A percentile compares a stretch with the other conserved stretches of the same genome.
These are phyloP conservation scores for Drosophila lowei DNA, from an alignment of 1,140 invertebrate genomes.

Conservation along the genomic window DNA sequence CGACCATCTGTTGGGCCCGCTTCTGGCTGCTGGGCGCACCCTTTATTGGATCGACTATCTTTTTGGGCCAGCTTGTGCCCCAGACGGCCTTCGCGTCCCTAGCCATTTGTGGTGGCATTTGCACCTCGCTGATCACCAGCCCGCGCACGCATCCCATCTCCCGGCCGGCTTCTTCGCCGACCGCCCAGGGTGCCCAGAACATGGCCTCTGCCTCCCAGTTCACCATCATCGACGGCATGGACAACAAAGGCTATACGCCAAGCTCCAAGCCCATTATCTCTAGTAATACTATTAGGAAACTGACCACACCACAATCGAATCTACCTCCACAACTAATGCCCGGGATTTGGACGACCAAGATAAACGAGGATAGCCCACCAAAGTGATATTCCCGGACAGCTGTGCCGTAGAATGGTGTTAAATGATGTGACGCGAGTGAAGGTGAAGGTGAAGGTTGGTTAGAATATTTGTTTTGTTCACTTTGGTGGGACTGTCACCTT, in stretches of 20 bases:
- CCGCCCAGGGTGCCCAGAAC: constrained; percentile 56
- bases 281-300: constrained; percentile 63
- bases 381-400: constrained; percentile 48
- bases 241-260: constrained; percentile 69
- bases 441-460: constrained; percentile 3
- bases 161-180: constrained; percentile 47
- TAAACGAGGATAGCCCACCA: constrained; percentile 62
- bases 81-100: constrained; percentile 76
- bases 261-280: constrained; percentile 58
- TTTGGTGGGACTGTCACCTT: constrained; percentile 46
- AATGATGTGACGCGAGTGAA: not conserved
- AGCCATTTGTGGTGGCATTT: constrained; percentile 73
- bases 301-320: constrained; percentile 76
- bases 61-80: constrained; percentile 77
- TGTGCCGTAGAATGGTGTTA: not conserved
- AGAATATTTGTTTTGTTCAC: constrained; percentile 12
- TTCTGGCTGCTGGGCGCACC: constrained; percentile 82
- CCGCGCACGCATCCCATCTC: constrained; percentile 75
- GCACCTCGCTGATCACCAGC: constrained; percentile 73
- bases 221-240: constrained; percentile 68
- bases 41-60: constrained; percentile 74
- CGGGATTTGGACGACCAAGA: constrained; percentile 81
- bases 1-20: constrained; percentile 81
- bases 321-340: constrained; percentile 81
- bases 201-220: constrained; percentile 69